phyloP scores from a whole-genome alignment of 2,888 invertebrate genomes.

The Frankliniella fusca region DNA sequence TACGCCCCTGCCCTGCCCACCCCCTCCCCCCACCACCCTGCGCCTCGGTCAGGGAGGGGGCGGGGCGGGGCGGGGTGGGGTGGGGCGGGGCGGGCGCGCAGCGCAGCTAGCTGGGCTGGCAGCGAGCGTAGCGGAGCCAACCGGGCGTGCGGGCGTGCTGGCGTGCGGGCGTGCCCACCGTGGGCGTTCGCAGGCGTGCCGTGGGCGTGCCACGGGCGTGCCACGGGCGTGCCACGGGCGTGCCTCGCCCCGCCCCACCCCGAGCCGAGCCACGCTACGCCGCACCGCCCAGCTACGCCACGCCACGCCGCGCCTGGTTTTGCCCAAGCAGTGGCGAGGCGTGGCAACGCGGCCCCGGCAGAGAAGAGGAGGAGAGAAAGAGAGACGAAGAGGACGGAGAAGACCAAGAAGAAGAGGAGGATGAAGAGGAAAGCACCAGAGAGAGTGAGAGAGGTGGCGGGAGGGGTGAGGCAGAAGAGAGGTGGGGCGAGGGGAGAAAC shows the following conservation, averaged over 20 bases:
- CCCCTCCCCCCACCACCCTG: background rate
- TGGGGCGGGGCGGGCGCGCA: background rate
- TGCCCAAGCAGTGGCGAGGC: conserved; percentile 7
- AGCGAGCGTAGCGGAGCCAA: background rate
- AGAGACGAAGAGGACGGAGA: conserved; percentile 11
- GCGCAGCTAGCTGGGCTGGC: background rate
- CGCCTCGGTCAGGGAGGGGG: background rate
- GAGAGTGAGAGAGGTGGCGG: conserved; percentile 24
- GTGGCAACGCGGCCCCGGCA: conserved; percentile 16
- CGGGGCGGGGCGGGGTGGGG: background rate
- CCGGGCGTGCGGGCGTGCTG: background rate
- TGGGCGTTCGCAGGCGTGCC: background rate
- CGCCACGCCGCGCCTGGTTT: conserved; percentile 17
- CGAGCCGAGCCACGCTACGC: background rate
- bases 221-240: background rate
- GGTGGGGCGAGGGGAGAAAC: conserved; percentile 29
- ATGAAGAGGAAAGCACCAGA: conserved; percentile 19
- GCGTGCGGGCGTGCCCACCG: background rate
- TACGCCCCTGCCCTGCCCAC: background rate
- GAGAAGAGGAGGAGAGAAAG: conserved; percentile 1
- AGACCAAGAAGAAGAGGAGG: conserved; percentile 25
- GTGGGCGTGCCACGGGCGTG: conserved; percentile 1
- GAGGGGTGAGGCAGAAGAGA: conserved; percentile 28
- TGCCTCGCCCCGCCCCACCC: no score
- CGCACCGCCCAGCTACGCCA: conserved; percentile 21